A percentile compares a stretch with the other conserved stretches of the same genome.
phyloP scores from a whole-genome alignment of 2,797 vertebrate species.

The Cottoperca gobio region DNA sequence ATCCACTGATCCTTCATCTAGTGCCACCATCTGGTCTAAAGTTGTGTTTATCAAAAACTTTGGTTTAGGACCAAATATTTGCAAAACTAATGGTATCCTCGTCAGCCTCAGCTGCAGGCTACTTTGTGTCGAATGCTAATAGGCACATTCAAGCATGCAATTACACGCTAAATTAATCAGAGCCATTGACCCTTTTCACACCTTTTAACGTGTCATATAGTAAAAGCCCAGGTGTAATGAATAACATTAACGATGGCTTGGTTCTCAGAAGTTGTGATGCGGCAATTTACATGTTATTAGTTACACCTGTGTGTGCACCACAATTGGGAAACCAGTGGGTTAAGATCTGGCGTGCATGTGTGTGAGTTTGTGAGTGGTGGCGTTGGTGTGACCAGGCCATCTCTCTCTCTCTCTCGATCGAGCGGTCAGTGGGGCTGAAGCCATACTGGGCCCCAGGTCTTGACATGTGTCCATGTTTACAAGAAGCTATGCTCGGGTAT shows the following conservation, averaged over 20 bases:
- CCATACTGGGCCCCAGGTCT: slow-evolving; percentile 1
- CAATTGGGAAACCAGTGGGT: background rate
- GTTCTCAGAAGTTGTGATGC: background rate
- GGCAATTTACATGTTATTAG: background rate
- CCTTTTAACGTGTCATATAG: background rate
- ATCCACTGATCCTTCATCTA: background rate
- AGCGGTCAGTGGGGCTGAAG: slow-evolving; percentile 9
- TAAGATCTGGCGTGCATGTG: background rate
- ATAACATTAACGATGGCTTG: background rate
- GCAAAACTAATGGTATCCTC: background rate
- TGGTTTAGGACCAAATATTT: background rate
- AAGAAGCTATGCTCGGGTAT: slow-evolving; percentile 25
- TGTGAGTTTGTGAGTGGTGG: background rate
- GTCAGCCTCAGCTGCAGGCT: background rate
- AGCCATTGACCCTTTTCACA: background rate
- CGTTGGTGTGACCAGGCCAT: background rate
- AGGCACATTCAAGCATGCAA: background rate
- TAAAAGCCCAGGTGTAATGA: background rate
- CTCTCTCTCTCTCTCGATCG: background rate
- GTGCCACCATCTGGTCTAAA: background rate
- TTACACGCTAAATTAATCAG: background rate
- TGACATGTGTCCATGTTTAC: slow-evolving; percentile 41
- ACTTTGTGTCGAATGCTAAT: background rate
- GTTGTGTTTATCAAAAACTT: background rate
- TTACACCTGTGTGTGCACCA: background rate